These are phyloP conservation scores for Corythaixoides concolor DNA, from an alignment of 2,113 vertebrate genomes.

Conservation along the genomic window DNA sequence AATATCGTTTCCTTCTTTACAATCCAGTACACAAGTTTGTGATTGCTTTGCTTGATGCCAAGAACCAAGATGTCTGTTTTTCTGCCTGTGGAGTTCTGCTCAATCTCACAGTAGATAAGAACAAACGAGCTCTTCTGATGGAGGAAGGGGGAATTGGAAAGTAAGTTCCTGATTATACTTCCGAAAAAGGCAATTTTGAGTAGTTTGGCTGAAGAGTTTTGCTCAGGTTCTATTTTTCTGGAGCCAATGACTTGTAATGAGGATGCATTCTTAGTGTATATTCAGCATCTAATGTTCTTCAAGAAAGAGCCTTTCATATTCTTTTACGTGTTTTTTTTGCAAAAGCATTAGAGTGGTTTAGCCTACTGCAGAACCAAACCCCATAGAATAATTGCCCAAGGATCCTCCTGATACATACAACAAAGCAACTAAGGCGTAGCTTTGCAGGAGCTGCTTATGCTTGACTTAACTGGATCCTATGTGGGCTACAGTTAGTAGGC, in stretches of 20 bases:
- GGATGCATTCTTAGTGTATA: not conserved
- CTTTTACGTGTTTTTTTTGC: not conserved
- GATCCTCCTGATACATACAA: not conserved
- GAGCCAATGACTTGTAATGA: not conserved
- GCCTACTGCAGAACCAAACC: not conserved
- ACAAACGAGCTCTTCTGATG: slow-evolving; percentile 72
- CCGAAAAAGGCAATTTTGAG: not conserved
- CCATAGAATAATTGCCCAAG: not conserved
- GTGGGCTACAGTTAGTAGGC: not conserved
- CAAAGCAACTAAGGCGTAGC: not conserved
- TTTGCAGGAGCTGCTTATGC: not conserved
- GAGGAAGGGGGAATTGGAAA: slow-evolving; percentile 82
- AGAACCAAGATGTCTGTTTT: slow-evolving; percentile 89
- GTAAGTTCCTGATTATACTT: slow-evolving; percentile 75
- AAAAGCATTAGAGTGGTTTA: not conserved
- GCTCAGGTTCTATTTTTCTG: not conserved
- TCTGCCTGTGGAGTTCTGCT: slow-evolving; percentile 93
- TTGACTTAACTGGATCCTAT: rapidly evolving
- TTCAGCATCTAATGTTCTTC: not conserved
- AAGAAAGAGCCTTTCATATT: not conserved
- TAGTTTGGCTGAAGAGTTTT: not conserved
- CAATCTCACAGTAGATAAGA: slow-evolving; percentile 84
- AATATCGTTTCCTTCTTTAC: not conserved
- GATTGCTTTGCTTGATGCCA: slow-evolving; percentile 87
- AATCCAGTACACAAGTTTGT: slow-evolving; percentile 87